These are phyloP conservation scores for Petrolisthes manimaculis DNA, from an alignment of 2,888 invertebrate genomes.

Conservation along the genomic window DNA sequence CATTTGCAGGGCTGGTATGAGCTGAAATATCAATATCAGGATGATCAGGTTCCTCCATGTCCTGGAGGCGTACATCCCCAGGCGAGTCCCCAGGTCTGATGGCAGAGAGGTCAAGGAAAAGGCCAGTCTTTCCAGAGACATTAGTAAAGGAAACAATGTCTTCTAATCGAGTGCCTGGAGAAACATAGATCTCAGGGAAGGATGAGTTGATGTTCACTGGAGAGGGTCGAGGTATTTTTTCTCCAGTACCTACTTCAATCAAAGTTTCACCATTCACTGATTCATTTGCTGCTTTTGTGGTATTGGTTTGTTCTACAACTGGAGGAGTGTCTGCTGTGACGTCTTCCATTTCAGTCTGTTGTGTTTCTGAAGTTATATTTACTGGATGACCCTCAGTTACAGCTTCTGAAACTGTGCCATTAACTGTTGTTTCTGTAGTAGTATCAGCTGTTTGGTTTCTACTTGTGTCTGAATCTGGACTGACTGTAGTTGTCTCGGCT, in stretches of 20 bases:
- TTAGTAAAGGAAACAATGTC: slow-evolving; percentile 31
- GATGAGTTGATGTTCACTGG: not conserved
- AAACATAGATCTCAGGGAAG: slow-evolving; percentile 39
- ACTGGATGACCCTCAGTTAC: not conserved
- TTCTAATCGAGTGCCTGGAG: slow-evolving; percentile 43
- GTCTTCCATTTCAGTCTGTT: not conserved
- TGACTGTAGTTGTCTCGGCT: no score
- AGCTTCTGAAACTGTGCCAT: not conserved
- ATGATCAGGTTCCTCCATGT: not conserved
- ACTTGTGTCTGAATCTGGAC: not conserved
- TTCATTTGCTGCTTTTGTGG: not conserved
- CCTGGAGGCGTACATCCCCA: slow-evolving; percentile 33
- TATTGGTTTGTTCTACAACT: not conserved
- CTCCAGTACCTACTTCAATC: not conserved
- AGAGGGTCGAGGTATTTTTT: slow-evolving; percentile 6
- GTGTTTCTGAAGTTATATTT: not conserved
- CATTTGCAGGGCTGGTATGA: not conserved
- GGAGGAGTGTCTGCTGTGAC: not conserved
- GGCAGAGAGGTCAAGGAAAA: slow-evolving; percentile 38
- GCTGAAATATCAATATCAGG: not conserved
- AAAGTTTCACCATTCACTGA: not conserved
- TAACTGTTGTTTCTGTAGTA: not conserved
- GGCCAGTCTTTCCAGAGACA: not conserved
- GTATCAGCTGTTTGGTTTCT: not conserved
- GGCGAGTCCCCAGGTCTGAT: slow-evolving; percentile 42